A percentile compares a stretch with the other conserved stretches of the same genome.
These are phyloP conservation scores for Sphinx pinastri DNA, from an alignment of 2,888 invertebrate species.

Conservation along the genomic window DNA sequence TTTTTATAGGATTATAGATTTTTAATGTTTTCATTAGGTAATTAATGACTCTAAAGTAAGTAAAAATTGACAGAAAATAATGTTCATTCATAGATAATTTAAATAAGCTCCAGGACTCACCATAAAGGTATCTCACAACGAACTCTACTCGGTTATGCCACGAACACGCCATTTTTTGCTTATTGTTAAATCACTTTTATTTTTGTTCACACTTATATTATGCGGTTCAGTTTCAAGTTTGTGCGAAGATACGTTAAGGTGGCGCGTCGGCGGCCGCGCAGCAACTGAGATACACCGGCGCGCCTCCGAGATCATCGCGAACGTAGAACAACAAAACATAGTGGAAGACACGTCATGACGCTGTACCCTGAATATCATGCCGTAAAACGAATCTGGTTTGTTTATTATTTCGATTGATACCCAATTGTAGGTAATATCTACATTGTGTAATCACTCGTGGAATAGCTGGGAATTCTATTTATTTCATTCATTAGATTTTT, in stretches of 20 bases:
- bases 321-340: conserved; percentile 13
- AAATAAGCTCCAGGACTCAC: conserved; percentile 78
- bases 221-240: background rate
- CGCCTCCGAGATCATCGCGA: background rate
- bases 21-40: no score
- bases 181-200: conserved; percentile 9
- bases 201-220: conserved; percentile 12
- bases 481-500: no score
- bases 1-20: no score
- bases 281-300: conserved; percentile 42
- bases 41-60: no score
- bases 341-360: conserved; percentile 8
- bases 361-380: background rate
- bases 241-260: background rate
- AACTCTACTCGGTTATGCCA: conserved; percentile 94
- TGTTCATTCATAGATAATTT: background rate
- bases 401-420: background rate
- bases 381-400: background rate
- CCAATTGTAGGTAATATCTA: background rate
- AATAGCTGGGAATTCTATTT: background rate
- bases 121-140: conserved; percentile 91
- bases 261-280: conserved; percentile 58
- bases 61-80: no score
- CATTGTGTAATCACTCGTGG: background rate
- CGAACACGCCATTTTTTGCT: conserved; percentile 87